phyloP scores from a whole-genome alignment of 2,888 invertebrate species.

The Chrysolina haemoptera region DNA sequence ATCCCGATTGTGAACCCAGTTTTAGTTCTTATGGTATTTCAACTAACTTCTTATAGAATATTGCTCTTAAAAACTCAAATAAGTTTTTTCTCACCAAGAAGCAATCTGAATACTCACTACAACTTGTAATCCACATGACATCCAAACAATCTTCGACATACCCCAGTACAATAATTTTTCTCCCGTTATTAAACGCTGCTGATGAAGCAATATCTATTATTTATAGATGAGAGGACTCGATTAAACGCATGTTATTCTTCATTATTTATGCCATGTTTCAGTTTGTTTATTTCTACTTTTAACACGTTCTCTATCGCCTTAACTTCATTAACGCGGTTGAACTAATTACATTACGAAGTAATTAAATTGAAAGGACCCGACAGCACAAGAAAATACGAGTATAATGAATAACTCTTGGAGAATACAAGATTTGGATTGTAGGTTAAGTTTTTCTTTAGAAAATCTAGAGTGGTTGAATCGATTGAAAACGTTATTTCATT shows the following conservation, averaged over 20 bases:
- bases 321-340: constrained; percentile 41
- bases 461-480: neutral
- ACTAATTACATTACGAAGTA: constrained; percentile 42
- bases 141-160: neutral
- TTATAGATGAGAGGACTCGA: constrained; percentile 33
- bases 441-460: neutral
- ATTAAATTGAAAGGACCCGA: constrained; percentile 40
- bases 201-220: constrained; percentile 26
- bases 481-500: too few species aligned
- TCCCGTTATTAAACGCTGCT: neutral
- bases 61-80: too few species aligned
- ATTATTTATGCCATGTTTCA: constrained; percentile 38
- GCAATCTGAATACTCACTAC: too few species aligned
- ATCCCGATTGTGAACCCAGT: too few species aligned
- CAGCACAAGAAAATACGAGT: constrained; percentile 14
- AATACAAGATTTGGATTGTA: neutral
- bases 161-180: neutral
- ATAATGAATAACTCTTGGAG: constrained; percentile 2
- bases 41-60: too few species aligned
- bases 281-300: constrained; percentile 41
- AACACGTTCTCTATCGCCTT: constrained; percentile 42
- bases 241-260: constrained; percentile 34
- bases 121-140: too few species aligned
- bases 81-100: too few species aligned
- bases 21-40: too few species aligned